These are phyloP conservation scores for Sternotherus odoratus DNA, from an alignment of 2,797 vertebrate species.

Conservation along the genomic window DNA sequence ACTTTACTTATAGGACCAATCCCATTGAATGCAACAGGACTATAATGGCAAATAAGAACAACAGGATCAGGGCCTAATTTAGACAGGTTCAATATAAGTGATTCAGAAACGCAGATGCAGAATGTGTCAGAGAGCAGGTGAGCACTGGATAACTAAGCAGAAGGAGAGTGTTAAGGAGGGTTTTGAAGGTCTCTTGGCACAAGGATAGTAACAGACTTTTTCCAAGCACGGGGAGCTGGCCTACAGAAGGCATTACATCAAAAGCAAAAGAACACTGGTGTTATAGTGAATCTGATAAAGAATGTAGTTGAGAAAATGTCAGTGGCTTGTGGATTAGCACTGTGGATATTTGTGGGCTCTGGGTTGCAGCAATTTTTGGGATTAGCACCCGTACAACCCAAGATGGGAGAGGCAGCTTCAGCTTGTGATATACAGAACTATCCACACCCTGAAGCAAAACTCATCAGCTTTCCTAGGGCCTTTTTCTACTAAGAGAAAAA, in stretches of 20 bases:
- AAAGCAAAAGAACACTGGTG: not conserved
- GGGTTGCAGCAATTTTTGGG: not conserved
- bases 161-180: not conserved
- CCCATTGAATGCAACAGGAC: not conserved
- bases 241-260: not conserved
- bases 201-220: not conserved
- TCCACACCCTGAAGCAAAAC: not conserved
- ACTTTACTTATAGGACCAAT: slow-evolving; percentile 20
- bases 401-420: not conserved
- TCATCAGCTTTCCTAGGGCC: not conserved
- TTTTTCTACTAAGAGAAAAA: not conserved
- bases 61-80: not conserved
- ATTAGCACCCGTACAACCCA: not conserved
- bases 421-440: not conserved
- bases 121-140: not conserved
- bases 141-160: not conserved
- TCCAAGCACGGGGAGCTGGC: not conserved
- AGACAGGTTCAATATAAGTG: not conserved
- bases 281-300: not conserved
- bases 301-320: accelerated
- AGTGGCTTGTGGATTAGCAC: not conserved
- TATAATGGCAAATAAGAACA: not conserved
- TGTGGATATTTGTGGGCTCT: not conserved
- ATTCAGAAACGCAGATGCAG: not conserved
- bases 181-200: slow-evolving; percentile 4